Evolutionary conservation across 2,113 vertebrate genomes (phyloP).

Genomic region (Macroglossus sobrinus): DNA sequence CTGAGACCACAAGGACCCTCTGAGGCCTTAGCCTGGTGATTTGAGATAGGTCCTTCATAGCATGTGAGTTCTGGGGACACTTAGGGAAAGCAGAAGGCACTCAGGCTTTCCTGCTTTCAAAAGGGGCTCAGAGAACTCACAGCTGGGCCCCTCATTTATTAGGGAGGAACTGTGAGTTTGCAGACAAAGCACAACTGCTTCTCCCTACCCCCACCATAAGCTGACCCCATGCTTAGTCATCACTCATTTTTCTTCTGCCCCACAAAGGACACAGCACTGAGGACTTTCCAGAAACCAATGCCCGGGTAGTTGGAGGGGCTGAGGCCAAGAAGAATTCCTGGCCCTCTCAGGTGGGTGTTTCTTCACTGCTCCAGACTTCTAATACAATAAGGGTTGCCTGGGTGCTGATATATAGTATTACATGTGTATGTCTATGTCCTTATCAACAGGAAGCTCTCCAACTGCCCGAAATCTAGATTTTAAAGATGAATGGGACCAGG

Average conservation of each 20-base stretch:
- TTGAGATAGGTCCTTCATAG: neutral
- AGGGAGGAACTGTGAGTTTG: slow-evolving; percentile 24
- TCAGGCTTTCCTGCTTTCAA: neutral
- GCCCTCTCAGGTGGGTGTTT: slow-evolving; percentile 90
- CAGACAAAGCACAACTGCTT: slow-evolving; percentile 25
- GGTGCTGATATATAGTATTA: neutral
- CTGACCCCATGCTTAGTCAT: slow-evolving; percentile 53
- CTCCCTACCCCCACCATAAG: neutral
- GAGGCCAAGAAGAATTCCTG: slow-evolving; percentile 84
- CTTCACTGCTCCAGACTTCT: neutral
- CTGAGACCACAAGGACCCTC: neutral
- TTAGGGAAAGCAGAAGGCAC: neutral
- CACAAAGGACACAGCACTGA: slow-evolving; percentile 82
- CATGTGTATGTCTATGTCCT: neutral
- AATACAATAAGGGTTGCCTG: neutral
- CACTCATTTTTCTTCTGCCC: slow-evolving; percentile 63
- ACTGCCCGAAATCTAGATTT: neutral
- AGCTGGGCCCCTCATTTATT: neutral
- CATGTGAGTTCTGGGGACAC: neutral
- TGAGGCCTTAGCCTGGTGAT: neutral
- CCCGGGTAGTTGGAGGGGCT: slow-evolving; percentile 89
- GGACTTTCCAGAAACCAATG: slow-evolving; percentile 64
- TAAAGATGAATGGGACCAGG: neutral
- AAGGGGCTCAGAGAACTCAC: neutral
- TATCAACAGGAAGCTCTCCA: neutral